phyloP scores from a whole-genome alignment of 2,888 invertebrate genomes.

The Lamellibrachia satsuma region DNA sequence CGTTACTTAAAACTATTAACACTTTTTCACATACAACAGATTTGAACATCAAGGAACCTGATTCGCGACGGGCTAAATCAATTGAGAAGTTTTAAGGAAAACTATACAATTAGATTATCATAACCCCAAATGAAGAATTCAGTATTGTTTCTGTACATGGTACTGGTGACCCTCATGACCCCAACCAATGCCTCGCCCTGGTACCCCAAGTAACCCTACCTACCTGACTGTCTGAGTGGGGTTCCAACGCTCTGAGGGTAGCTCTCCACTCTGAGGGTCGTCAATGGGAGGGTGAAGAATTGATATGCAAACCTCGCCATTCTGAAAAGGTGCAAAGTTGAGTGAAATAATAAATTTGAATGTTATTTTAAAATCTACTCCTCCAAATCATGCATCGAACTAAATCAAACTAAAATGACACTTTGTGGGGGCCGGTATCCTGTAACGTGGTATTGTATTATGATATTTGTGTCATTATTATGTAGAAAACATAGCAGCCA shows the following conservation, averaged over 20 bases:
- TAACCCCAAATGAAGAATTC: too few relatives aligned
- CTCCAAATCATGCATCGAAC: not conserved
- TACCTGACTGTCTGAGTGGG: slow-evolving; percentile 93
- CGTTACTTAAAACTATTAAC: too few relatives aligned
- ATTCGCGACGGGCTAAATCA: too few relatives aligned
- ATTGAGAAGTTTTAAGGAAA: too few relatives aligned
- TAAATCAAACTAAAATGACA: not conserved
- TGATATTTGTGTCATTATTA: too few relatives aligned
- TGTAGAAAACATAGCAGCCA: too few relatives aligned
- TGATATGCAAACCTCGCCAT: slow-evolving; percentile 98
- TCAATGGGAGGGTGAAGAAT: slow-evolving; percentile 99
- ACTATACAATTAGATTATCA: too few relatives aligned
- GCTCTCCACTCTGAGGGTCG: slow-evolving; percentile 98
- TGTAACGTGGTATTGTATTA: too few relatives aligned
- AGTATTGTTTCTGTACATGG: too few relatives aligned
- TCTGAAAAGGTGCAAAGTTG: slow-evolving; percentile 72
- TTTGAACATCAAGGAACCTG: too few relatives aligned
- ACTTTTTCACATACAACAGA: too few relatives aligned
- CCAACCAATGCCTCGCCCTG: not conserved
- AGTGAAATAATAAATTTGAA: slow-evolving; percentile 18
- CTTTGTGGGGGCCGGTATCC: too few relatives aligned
- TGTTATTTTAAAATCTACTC: not conserved
- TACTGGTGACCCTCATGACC: not conserved
- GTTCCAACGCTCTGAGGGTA: slow-evolving; percentile 99
- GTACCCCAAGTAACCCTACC: not conserved